Evolutionary conservation across 2,888 invertebrate genomes (phyloP).

Genomic region (Nomada hirtipes): DNA sequence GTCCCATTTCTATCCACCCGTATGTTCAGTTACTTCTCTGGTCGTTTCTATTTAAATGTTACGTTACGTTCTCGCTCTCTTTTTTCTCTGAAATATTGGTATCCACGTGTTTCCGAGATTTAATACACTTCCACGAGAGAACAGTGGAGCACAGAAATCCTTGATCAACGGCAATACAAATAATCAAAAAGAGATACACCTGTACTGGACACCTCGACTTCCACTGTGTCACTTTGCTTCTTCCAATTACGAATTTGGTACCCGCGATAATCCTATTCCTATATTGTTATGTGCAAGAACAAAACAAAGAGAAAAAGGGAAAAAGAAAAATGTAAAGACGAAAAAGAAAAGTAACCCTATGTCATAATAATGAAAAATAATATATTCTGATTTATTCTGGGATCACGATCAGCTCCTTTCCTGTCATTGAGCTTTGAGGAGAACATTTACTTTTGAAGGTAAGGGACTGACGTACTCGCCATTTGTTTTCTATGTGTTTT

Average conservation of each 20-base stretch:
- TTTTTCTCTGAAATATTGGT: slow-evolving; percentile 40
- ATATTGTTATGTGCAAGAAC: slow-evolving; percentile 70
- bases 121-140: slow-evolving; percentile 1
- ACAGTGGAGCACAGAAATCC: slow-evolving; percentile 9
- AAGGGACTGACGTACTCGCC: slow-evolving; percentile 84
- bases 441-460: slow-evolving; percentile 85
- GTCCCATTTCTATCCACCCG: slow-evolving; percentile 57
- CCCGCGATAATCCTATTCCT: slow-evolving; percentile 53
- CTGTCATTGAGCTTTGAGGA: slow-evolving; percentile 85
- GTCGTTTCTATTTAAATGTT: slow-evolving; percentile 50
- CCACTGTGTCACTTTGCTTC: slow-evolving; percentile 45
- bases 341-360: slow-evolving; percentile 70
- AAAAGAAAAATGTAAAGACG: slow-evolving; percentile 65
- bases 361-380: slow-evolving; percentile 83
- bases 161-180: background rate
- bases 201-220: slow-evolving; percentile 36
- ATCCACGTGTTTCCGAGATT: slow-evolving; percentile 56
- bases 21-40: slow-evolving; percentile 50
- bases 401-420: slow-evolving; percentile 85
- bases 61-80: slow-evolving; percentile 47
- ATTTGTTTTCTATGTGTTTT: slow-evolving; percentile 84
- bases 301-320: slow-evolving; percentile 50
- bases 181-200: slow-evolving; percentile 35
- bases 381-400: slow-evolving; percentile 85
- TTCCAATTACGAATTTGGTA: slow-evolving; percentile 55